These are phyloP conservation scores for Platichthys stellatus DNA, from an alignment of 2,113 vertebrate genomes.

Conservation along the genomic window DNA sequence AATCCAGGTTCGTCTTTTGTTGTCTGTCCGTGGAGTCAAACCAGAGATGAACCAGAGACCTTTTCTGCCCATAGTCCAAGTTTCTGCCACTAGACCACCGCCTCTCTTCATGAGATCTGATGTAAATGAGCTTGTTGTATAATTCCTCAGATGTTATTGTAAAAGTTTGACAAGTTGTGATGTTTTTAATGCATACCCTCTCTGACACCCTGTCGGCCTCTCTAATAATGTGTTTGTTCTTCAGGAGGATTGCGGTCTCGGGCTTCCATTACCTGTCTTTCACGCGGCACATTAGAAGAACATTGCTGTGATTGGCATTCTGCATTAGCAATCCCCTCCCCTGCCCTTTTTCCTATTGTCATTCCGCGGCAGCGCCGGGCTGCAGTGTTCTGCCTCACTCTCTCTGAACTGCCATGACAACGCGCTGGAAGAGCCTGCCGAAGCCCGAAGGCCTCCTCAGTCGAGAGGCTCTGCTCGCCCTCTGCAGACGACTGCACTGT, in stretches of 20 bases:
- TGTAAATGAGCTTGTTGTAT: not conserved
- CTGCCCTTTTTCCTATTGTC: conserved; percentile 65
- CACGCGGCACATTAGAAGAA: conserved; percentile 57
- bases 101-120: no score
- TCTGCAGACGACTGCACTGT: conserved; percentile 75
- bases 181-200: conserved; percentile 9
- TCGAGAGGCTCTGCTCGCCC: conserved; percentile 69
- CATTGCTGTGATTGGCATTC: conserved; percentile 70
- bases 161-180: not conserved
- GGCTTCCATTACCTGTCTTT: conserved; percentile 56
- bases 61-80: no score
- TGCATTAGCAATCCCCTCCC: conserved; percentile 66
- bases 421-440: conserved; percentile 69
- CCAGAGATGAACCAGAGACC: no score
- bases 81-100: no score
- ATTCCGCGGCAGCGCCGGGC: conserved; percentile 64
- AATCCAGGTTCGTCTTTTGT: no score
- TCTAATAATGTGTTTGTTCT: conserved; percentile 45
- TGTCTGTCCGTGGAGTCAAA: no score
- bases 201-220: not conserved
- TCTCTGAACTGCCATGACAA: conserved; percentile 77
- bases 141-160: not conserved
- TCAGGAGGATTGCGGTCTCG: conserved; percentile 40
- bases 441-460: conserved; percentile 79
- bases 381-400: conserved; percentile 70